Evolutionary conservation across 1,140 invertebrate genomes (phyloP).

Genomic region (Heliothis virescens): DNA sequence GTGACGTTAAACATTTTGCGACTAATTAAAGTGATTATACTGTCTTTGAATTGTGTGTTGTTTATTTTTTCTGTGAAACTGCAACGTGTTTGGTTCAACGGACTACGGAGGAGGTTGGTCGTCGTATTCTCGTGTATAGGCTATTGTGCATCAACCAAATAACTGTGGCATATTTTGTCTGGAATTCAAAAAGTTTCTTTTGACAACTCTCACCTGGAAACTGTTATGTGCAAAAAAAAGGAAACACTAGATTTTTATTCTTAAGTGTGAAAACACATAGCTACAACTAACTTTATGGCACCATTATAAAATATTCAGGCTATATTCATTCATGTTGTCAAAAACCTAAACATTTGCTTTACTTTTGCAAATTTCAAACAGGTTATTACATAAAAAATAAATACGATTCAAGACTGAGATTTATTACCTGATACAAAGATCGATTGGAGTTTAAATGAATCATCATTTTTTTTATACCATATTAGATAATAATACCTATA

Average conservation of each 20-base stretch:
- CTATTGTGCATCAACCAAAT: constrained; percentile 75
- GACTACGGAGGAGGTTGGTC: constrained; percentile 82
- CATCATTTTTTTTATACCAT: too few species aligned
- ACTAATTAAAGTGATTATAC: constrained; percentile 56
- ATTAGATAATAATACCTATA: too few species aligned
- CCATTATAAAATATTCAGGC: not conserved
- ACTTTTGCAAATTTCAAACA: too few species aligned
- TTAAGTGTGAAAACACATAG: too few species aligned
- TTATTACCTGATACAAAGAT: too few species aligned
- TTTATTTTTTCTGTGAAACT: constrained; percentile 81
- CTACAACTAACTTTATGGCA: too few species aligned
- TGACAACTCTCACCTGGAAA: not conserved
- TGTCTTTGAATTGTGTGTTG: constrained; percentile 62
- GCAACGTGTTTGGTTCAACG: constrained; percentile 85
- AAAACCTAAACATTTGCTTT: too few species aligned
- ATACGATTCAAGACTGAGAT: too few species aligned
- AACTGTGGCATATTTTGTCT: constrained; percentile 70
- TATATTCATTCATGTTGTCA: constrained; percentile 2
- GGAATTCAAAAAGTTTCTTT: constrained; percentile 18
- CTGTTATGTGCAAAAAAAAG: not conserved
- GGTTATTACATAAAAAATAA: too few species aligned
- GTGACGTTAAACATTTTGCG: constrained; percentile 45
- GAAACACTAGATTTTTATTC: not conserved
- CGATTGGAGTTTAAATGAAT: too few species aligned
- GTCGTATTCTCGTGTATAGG: constrained; percentile 75